A percentile compares a stretch with the other conserved stretches of the same genome.
phyloP scores from a whole-genome alignment of 2,888 invertebrate species.

The Yponomeuta sedellus region DNA sequence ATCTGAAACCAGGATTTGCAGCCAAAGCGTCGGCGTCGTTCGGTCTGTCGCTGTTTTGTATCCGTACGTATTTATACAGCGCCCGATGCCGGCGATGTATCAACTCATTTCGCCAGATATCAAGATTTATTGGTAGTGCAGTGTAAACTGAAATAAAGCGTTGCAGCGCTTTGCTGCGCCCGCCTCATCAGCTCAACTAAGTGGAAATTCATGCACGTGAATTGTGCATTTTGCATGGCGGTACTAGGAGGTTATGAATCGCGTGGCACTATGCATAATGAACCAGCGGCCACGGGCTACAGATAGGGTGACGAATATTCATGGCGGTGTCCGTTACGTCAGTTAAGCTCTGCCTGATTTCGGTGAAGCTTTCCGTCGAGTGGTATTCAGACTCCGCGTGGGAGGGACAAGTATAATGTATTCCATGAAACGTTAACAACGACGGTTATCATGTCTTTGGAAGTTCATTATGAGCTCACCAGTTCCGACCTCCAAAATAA shows the following conservation, averaged over 20 bases:
- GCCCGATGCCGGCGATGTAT: background rate
- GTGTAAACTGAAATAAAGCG: background rate
- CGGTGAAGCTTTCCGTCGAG: background rate
- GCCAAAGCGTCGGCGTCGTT: background rate
- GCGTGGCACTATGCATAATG: background rate
- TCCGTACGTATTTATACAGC: background rate
- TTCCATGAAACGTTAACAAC: background rate
- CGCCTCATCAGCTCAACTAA: background rate
- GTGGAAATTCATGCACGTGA: background rate
- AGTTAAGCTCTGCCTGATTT: background rate
- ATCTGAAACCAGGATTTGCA: background rate
- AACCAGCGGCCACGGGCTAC: background rate
- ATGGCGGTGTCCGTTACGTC: background rate
- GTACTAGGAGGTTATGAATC: slow-evolving; percentile 1
- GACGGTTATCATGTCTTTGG: too few species aligned
- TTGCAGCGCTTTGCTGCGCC: background rate
- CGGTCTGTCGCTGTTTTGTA: background rate
- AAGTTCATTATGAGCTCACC: too few species aligned
- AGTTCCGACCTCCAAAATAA: too few species aligned
- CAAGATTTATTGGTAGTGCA: background rate
- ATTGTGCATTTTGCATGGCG: background rate
- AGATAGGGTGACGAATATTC: background rate
- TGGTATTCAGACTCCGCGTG: background rate
- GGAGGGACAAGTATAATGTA: background rate
- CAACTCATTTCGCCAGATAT: background rate